Base-by-base conservation (phyloP, 2,888 invertebrate species). In the Ochropleura plecta region DNA sequence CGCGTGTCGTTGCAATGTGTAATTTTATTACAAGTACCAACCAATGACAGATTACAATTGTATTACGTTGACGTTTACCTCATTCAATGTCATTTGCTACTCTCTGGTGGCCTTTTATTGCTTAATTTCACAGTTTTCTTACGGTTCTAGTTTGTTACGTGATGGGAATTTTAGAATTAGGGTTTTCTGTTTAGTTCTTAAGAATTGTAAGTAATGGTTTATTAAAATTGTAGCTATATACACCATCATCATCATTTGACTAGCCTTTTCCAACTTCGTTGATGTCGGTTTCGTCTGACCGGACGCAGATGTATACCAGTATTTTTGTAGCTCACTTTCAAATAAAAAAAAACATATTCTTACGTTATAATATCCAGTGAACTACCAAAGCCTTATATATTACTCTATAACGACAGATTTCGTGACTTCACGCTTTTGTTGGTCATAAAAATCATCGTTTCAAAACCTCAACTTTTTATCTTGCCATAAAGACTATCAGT, bases 1-100 rank as follows among this genome's bases (percentile, higher is more conserved):
- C 86, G 91, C 91, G 90, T 91, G 91, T 83, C 80, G 81, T 70
- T 82, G 85, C 85, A 86, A 85, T 88, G 86, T 88, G 88, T 89
- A 89, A 91, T 91, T 90, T 90, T 82, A 84, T 87, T 81, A 82
- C 88, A 87, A 86, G 88, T 87, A 86, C 83, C 68, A 65, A 83
- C 85, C 82, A 86, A 86, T 88, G 82, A 82, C 85, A 80, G 82
- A 79, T 82, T 81, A 84, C 87, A 86, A 89, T 90, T 87, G 90
- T 86, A 86, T 83, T 73, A 79, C 75, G 74, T 71, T 81, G 78
- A 82, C 78, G 78, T 88, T 86, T 88, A 82, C 86, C 72, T 77
- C 82, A 74, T 53, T 86, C 88, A 90, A 90, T 90, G 90, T 87
- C 90, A 90, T 85, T 85, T 83, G 79, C 74, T 86, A 86, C 86